Conservation (phyloP, 2,113 vertebrate genomes). For the Corvus hawaiiensis region DNA sequence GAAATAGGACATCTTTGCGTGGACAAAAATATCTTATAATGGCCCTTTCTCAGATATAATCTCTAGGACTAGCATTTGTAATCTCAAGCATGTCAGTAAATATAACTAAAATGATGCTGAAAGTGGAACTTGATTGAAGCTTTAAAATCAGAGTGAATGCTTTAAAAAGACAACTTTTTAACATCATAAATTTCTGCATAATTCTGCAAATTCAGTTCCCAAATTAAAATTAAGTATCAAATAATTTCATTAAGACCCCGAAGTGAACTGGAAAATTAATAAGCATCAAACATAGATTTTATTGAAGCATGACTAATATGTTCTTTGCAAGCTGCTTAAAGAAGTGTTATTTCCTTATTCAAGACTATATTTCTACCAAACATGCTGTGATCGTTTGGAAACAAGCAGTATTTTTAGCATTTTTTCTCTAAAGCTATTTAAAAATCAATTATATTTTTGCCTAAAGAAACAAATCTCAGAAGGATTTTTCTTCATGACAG, state of each 20-base stretch:
- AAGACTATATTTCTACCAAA: background rate
- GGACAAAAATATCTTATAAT: background rate
- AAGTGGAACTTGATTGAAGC: background rate
- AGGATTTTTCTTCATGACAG: background rate
- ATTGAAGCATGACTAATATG: slow-evolving; percentile 1
- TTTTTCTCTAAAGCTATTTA: background rate
- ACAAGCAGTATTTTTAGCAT: background rate
- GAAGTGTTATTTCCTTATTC: background rate
- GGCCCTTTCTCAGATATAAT: background rate
- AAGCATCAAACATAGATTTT: slow-evolving; percentile 1
- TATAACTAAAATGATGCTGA: background rate
- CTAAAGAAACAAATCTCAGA: slow-evolving; percentile 2
- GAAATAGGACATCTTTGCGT: background rate
- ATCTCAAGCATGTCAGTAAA: background rate
- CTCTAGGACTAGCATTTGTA: background rate
- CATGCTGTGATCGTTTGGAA: slow-evolving; percentile 6
- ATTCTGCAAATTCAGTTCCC: background rate
- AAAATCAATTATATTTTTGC: slow-evolving; percentile 35
- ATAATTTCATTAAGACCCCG: background rate
- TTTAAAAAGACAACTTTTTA: background rate
- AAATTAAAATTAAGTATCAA: slow-evolving; percentile 23
- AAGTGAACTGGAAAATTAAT: slow-evolving; percentile 19
- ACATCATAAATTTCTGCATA: background rate
- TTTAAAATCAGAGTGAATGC: background rate
- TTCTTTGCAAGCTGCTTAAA: slow-evolving; percentile 10